These are phyloP conservation scores for Odontesthes bonariensis DNA, from an alignment of 2,113 vertebrate species.

Conservation along the genomic window DNA sequence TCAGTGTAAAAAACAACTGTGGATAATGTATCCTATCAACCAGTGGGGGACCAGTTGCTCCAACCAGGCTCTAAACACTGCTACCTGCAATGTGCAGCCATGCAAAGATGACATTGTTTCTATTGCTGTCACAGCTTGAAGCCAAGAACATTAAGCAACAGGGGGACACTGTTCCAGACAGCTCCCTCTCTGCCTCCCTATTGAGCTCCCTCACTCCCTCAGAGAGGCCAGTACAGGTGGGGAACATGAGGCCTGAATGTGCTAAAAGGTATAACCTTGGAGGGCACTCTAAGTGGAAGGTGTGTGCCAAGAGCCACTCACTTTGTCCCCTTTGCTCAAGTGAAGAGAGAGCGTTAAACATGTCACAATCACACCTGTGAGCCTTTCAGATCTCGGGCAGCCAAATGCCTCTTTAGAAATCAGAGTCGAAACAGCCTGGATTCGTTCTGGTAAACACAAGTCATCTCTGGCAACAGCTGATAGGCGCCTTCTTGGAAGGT, in stretches of 20 bases:
- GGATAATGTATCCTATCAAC: constrained; percentile 46
- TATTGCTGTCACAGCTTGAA: constrained; percentile 33
- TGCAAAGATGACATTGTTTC: constrained; percentile 44
- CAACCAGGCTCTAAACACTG: constrained; percentile 21
- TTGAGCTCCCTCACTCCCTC: constrained; percentile 52
- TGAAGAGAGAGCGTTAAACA: constrained; percentile 48
- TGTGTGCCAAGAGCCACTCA: constrained; percentile 54
- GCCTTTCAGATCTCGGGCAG: constrained; percentile 59
- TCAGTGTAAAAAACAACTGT: constrained; percentile 23
- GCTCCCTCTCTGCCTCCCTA: constrained; percentile 6
- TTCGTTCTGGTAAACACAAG: constrained; percentile 27
- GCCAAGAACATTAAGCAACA: constrained; percentile 44
- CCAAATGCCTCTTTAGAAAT: constrained; percentile 44
- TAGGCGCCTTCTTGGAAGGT: constrained; percentile 14
- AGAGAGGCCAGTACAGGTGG: constrained; percentile 54
- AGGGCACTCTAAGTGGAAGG: constrained; percentile 47
- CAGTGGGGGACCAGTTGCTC: constrained; percentile 50
- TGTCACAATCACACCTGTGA: constrained; percentile 60
- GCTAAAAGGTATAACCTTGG: constrained; percentile 49
- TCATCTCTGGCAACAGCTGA: too few species aligned
- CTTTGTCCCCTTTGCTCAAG: constrained; percentile 57
- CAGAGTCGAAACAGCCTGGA: constrained; percentile 24
- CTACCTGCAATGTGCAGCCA: constrained; percentile 39
- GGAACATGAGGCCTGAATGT: constrained; percentile 47
- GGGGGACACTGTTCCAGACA: constrained; percentile 44